Evolutionary conservation across 2,113 vertebrate genomes (phyloP).

Genomic region (Tachuris rubrigastra): DNA sequence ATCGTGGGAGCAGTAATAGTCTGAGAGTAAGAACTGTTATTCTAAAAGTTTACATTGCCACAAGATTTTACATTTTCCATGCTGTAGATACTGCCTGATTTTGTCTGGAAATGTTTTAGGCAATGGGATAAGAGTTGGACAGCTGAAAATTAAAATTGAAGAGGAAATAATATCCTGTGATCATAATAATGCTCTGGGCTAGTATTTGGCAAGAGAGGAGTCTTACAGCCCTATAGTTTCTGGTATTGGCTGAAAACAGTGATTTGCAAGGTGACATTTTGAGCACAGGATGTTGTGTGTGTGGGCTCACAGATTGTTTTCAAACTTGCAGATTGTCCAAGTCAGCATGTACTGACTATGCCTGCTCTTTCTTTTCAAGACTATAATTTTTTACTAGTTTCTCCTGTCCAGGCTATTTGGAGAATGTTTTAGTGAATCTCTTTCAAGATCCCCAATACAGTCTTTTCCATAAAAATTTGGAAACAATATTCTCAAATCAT

Average conservation of each 20-base stretch:
- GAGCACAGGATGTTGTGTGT: background rate
- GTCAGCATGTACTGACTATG: background rate
- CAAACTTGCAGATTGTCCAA: background rate
- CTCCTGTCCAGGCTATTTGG: background rate
- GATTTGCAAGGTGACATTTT: background rate
- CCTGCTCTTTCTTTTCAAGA: background rate
- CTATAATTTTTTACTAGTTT: background rate
- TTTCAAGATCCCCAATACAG: accelerated
- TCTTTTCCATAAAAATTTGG: background rate
- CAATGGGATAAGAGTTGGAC: background rate
- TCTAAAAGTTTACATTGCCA: background rate
- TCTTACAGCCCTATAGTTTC: background rate
- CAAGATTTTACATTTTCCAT: background rate
- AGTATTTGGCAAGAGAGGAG: background rate
- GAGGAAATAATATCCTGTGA: background rate
- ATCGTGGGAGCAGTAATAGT: background rate
- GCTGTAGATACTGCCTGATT: background rate
- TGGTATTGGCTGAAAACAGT: background rate
- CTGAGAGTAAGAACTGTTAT: background rate
- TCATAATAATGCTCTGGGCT: background rate
- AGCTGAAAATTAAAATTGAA: background rate
- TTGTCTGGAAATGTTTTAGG: background rate
- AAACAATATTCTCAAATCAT: background rate
- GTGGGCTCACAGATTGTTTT: background rate
- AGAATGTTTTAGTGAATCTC: background rate